Evolutionary conservation across 2,888 invertebrate species (phyloP), one percentile per base, ranked within the genome.

Genomic region (Hemistola chrysoprasaria): DNA sequence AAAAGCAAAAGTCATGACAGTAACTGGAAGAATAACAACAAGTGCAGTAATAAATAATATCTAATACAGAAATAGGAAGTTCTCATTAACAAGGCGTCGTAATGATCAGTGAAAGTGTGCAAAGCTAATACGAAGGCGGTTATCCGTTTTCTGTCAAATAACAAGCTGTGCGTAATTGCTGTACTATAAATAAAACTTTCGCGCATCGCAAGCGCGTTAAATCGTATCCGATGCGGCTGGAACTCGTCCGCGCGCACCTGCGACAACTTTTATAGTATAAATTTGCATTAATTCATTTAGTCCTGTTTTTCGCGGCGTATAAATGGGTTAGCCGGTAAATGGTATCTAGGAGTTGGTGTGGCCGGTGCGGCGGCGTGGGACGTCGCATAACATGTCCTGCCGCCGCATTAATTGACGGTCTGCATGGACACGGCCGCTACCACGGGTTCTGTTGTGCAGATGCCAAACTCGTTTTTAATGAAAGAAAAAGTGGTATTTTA

Each of bases 181-280:
- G 69, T 65, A 60, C 73, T 84, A 84, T 83, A 86, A 86, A 87
- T 87, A 87, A 85, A 83, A 81, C 72, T 78, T 81, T 78, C 77
- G 64, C 66, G 71, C 79, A 61, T 66, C 66, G 76, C 76, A 80
- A 81, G 76, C 81, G 78, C 84, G 84, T 82, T 85, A 85, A 86
- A 84, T 83, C 85, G 87, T 78, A 83, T 77, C 78, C 78, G 70
- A 71, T 77, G 76, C 48, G 41, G 75, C 66, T 82, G 81, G 78
- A 87, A 88, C 87, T 78, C 75, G 88, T 86, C 86, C 67, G 59
- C 45, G 58, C 69, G 84, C 88, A 88, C 88, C 88, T 88, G 88
- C 87, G 86, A 88, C 87, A 87, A 85, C 87, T 88, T 88, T 87
- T 87, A 88, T 85, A 81, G 88, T 86, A 87, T 88, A 87, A 79